Conservation (phyloP, 2,797 vertebrate genomes). For the Oreonectes daqikongensis region DNA sequence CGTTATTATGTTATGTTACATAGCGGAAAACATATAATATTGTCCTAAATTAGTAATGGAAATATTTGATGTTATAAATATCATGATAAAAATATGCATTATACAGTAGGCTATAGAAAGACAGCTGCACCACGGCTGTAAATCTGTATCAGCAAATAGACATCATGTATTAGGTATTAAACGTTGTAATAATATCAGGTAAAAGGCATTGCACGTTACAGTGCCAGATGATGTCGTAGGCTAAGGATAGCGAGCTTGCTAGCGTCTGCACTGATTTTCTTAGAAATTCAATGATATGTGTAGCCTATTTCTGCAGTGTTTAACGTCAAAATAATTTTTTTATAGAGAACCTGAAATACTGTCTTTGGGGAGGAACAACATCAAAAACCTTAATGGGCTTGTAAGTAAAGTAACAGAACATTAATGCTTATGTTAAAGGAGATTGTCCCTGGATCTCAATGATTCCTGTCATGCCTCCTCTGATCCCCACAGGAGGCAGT, state of each 20-base stretch:
- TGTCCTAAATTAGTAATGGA: neutral
- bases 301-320: neutral
- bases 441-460: neutral
- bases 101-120: neutral
- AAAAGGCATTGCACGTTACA: neutral
- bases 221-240: neutral
- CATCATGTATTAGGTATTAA: neutral
- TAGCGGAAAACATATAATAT: neutral
- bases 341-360: conserved; percentile 92
- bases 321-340: conserved; percentile 26
- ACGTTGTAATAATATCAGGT: neutral
- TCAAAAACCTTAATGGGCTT: conserved; percentile 92
- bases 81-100: neutral
- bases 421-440: neutral
- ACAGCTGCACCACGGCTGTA: conserved; percentile 2
- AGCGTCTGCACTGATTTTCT: neutral
- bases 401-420: conserved; percentile 70
- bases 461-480: neutral
- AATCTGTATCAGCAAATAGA: neutral
- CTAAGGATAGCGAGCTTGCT: neutral
- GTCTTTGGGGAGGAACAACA: conserved; percentile 95
- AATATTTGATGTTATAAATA: neutral
- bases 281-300: neutral
- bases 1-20: neutral
- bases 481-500: conserved; percentile 85